phyloP scores from a whole-genome alignment of 1,140 invertebrate species.

The Cydia amplana region DNA sequence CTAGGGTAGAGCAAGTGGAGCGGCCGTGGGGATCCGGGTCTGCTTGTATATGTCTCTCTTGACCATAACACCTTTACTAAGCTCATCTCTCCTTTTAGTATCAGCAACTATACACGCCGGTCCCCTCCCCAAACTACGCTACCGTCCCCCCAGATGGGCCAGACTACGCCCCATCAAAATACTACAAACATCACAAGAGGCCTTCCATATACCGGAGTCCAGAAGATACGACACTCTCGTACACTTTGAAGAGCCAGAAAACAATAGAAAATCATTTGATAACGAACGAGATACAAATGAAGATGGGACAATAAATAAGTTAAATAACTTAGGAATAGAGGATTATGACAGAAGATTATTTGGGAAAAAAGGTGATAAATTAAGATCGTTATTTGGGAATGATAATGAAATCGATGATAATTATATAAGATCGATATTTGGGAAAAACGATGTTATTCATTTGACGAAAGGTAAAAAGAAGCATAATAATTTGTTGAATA shows the following conservation, averaged over 20 bases:
- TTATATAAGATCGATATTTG: conserved; percentile 10
- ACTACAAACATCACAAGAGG: background rate
- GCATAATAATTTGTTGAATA: conserved; percentile 5
- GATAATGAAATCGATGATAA: background rate
- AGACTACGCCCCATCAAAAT: background rate
- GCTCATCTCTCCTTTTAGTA: background rate
- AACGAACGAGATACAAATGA: background rate
- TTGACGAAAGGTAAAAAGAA: background rate
- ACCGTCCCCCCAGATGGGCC: background rate
- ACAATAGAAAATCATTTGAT: background rate
- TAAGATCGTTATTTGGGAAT: background rate
- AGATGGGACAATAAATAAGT: background rate
- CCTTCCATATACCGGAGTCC: background rate
- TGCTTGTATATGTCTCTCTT: too few relatives aligned
- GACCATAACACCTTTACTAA: background rate
- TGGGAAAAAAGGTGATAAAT: background rate
- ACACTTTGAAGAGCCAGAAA: background rate
- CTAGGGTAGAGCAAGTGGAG: too few relatives aligned
- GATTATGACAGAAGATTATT: too few relatives aligned
- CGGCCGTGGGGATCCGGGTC: too few relatives aligned
- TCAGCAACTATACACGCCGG: background rate
- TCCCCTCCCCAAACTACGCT: background rate
- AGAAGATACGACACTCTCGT: background rate
- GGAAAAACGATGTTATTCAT: background rate
- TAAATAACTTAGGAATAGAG: background rate